Evolutionary conservation across 2,797 vertebrate species (phyloP), one percentile per base, ranked within the genome.

Genomic region (Xerus rutilus): DNA sequence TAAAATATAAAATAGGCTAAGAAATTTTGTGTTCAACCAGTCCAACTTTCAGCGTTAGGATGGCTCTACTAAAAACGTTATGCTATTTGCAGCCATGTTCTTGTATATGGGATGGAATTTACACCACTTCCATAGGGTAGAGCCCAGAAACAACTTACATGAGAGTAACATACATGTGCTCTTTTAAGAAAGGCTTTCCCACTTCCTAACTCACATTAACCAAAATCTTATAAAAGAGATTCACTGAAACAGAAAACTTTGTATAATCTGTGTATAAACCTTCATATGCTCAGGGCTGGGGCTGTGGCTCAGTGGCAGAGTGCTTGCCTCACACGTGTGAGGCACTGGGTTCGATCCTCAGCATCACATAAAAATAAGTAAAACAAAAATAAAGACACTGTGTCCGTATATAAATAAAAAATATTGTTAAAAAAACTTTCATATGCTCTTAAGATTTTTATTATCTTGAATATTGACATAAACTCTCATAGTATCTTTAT

Each of bases 181-280:
- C 20, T 81, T 91, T 89, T 82, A 39, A 39, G 39, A 39, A 84
- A 70, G 49, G 49, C 64, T 84, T 7, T 83, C 70, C 81, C 73
- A 45, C 43, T 83, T 91, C 62, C 91, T 74, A 96, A 49, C 59
- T 91, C 54, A 86, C 20, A 89, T 2, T 86, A 47, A 89, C 45
- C 47, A 76, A 86, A 93, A 78, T 23, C 39, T 39, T 39, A 65
- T 45, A 45, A 86, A 84, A 73, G 23, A 39, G 13, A 81, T 52
- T 65, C 74, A 91, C 0, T 85, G 35, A 78, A 39, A 15, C 73
- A 89, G 52, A 5, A 91, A 83, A n/a, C 25, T 76, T 81, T 39
- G 39, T 39, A 2, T 93, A 35, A 47, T 39, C 73, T 13, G 21
- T 25, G 8, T 65, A 21, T 54, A 47, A 43, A 65, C 52, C 72